Base-by-base conservation (phyloP, 1,140 invertebrate species). In the Caenorhabditis tropicalis region DNA sequence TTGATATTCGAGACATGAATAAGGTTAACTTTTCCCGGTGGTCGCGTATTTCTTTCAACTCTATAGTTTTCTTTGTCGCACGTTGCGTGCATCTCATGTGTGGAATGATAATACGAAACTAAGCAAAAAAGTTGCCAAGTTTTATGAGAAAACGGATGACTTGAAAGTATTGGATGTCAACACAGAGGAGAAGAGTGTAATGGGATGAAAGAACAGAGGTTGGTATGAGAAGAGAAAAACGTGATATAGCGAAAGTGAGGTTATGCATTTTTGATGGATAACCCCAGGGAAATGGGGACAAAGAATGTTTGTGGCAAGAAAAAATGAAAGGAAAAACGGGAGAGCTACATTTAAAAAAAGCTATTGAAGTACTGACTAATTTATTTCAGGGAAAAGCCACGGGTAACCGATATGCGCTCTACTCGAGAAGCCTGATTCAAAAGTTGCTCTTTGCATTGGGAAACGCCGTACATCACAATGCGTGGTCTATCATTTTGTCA, bases 371-470 rank as follows among this genome's bases (percentile, higher is more conserved):
- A 29, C 84, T 53, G 36, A 31, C 21, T 46, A 0, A 6, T 16
- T 53, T 33, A 48, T 87, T 87, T 51, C 83, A 88, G 86, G 82
- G 83, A 51, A 88, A 87, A 79, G 88, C 88, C 0, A 86, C 81
- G n/a, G 88, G 88, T 19, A 88, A 89, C 56, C 86, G 56, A 53
- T 80, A 53, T 53, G 88, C 88, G 43, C 82, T 88, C 48, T 88
- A 88, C 51, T 86, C 88, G 7, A 81, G 88, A 81, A 82, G 86
- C 36, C 79, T 89, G 16, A 88, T 89, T 46, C 86, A 84, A 31
- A 84, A 84, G 53, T 16, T 84, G 6, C 74, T 84, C 1, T 84
- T 84, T 27, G 33, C 70, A 27, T 43, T 84, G 21, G 83, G 83
- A 46, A 84, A 84, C 27, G 83, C 82, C 27, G 88, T 89, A 15